Evolutionary conservation across 1,140 invertebrate genomes (phyloP).

Genomic region (Homalodisca vitripennis): DNA sequence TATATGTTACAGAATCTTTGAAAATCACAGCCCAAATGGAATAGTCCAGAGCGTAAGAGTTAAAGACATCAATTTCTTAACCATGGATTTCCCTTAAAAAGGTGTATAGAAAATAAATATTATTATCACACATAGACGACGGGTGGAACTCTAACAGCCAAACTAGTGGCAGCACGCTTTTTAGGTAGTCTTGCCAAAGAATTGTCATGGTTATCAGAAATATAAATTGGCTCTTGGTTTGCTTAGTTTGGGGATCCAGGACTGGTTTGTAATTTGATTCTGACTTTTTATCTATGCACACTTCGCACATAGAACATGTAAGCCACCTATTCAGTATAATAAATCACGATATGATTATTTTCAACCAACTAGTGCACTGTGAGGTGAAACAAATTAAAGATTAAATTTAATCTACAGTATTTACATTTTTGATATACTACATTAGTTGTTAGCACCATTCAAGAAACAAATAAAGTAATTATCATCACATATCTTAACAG

Average conservation of each 20-base stretch:
- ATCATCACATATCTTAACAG: too few species aligned
- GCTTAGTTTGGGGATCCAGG: background rate
- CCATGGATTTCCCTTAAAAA: conserved; percentile 35
- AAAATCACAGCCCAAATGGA: conserved; percentile 40
- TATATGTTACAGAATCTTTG: conserved; percentile 35
- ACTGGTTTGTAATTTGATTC: background rate
- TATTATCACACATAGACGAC: conserved; percentile 35
- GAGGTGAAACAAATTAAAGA: too few species aligned
- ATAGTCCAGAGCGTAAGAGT: conserved; percentile 36
- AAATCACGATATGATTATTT: too few species aligned
- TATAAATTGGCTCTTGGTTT: background rate
- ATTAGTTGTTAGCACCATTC: too few species aligned
- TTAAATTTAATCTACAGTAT: too few species aligned
- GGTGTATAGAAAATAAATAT: conserved; percentile 36
- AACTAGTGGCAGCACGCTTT: conserved; percentile 9
- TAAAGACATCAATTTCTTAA: conserved; percentile 26
- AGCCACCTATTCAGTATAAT: too few species aligned
- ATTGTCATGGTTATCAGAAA: conserved; percentile 27
- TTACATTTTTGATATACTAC: too few species aligned
- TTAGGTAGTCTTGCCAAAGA: conserved; percentile 17
- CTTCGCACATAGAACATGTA: too few species aligned
- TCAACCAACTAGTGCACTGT: too few species aligned
- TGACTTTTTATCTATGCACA: too few species aligned
- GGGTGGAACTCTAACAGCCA: conserved; percentile 33
- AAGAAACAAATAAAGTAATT: too few species aligned